Percentiles rank a stretch among this genome's conserved stretches.
These are phyloP conservation scores for Columba janthina DNA, from an alignment of 2,113 vertebrate species.

Conservation along the genomic window DNA sequence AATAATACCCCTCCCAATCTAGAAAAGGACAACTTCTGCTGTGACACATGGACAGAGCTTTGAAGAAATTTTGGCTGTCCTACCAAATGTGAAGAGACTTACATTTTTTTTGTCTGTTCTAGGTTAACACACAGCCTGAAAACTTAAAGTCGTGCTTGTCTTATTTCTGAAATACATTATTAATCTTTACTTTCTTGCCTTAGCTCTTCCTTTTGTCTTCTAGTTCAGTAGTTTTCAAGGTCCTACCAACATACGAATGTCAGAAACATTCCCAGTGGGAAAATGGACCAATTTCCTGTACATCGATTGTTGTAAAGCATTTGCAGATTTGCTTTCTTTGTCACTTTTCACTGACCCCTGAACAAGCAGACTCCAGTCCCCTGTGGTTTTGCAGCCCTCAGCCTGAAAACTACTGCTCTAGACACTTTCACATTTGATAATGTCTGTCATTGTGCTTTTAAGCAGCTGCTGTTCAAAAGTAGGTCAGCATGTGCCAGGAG, in stretches of 20 bases:
- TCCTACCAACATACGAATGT: neutral
- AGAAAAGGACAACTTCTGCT: neutral
- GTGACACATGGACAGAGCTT: neutral
- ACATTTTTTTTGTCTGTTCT: neutral
- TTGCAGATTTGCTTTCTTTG: neutral
- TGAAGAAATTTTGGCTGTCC: neutral
- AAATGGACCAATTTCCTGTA: neutral
- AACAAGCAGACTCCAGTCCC: neutral
- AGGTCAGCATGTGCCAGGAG: neutral
- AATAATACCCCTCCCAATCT: slow-evolving; percentile 4
- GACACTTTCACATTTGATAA: neutral
- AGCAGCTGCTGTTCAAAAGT: neutral
- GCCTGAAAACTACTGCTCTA: neutral
- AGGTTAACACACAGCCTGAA: neutral
- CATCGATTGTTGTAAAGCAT: neutral
- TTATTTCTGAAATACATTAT: neutral
- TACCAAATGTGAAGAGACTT: neutral
- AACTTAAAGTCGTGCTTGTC: neutral
- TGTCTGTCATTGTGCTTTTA: neutral
- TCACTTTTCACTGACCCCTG: neutral
- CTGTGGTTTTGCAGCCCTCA: neutral
- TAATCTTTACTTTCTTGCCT: neutral
- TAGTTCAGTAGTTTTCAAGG: neutral
- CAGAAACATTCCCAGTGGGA: neutral
- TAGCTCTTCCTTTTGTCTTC: neutral